Percentiles rank a stretch among this genome's conserved stretches.
These are phyloP conservation scores for Distichodus sexfasciatus DNA, from an alignment of 2,797 vertebrate species.

Conservation along the genomic window DNA sequence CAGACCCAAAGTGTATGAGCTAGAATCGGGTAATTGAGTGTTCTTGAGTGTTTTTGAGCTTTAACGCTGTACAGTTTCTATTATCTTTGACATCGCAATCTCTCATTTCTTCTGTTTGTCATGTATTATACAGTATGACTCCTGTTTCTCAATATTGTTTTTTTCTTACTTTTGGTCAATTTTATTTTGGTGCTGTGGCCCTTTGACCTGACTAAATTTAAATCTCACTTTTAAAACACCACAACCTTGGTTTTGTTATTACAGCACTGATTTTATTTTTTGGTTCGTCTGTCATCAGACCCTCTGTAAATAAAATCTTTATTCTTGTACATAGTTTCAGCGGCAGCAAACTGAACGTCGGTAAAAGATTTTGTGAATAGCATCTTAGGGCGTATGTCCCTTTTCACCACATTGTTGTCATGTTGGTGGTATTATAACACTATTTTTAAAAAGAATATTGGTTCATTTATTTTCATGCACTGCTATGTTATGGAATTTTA, in stretches of 20 bases:
- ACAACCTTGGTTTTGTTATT: too few species aligned
- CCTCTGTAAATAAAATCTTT: slow-evolving; percentile 59
- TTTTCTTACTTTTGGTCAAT: too few species aligned
- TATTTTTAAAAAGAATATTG: slow-evolving; percentile 11
- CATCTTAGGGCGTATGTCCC: background rate
- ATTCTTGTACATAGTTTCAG: slow-evolving; percentile 66
- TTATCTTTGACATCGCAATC: slow-evolving; percentile 38
- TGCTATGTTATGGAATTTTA: slow-evolving; percentile 28
- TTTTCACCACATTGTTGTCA: background rate
- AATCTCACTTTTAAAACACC: too few species aligned
- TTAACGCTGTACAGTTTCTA: slow-evolving; percentile 47
- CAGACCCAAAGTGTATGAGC: slow-evolving; percentile 24
- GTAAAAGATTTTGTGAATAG: background rate
- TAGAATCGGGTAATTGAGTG: background rate
- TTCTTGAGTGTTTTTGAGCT: slow-evolving; percentile 58
- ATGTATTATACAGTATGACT: too few species aligned
- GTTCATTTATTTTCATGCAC: slow-evolving; percentile 33
- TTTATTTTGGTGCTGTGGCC: too few species aligned
- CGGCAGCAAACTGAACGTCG: slow-evolving; percentile 21
- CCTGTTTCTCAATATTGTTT: slow-evolving; percentile 44
- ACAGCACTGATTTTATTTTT: too few species aligned
- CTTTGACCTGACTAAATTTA: too few species aligned
- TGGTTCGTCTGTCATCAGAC: too few species aligned
- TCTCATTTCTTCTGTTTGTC: slow-evolving; percentile 58
- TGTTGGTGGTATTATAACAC: slow-evolving; percentile 13